Base-by-base conservation (phyloP, 2,888 invertebrate genomes). In the Callimorpha dominula region DNA sequence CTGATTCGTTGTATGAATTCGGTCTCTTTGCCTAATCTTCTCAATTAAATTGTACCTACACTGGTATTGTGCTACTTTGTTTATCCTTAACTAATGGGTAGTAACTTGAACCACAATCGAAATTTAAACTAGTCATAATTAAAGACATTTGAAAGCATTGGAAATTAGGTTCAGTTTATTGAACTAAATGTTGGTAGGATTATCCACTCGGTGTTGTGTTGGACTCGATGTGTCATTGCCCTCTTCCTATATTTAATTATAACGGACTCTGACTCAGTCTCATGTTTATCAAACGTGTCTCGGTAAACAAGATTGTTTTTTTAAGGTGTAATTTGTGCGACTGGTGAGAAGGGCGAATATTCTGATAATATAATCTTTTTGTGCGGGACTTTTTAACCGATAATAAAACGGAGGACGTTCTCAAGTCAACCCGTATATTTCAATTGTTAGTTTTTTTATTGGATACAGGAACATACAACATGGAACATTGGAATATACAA, bases 71-170 rank as follows among this genome's bases (percentile, higher is more conserved):
- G 75, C 84, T 80, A 78, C 79, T 80, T 84, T 78, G 80, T 82
- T 83, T 81, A 77, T 83, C 78, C 80, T 85, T 81, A 90, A 93
- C 92, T 92, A 89, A 85, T 89, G 2, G 31, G 31, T 31, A 88
- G 90, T 87, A 90, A 92, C 85, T 84, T 86, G 88, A 91, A 82
- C 84, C 83, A 76, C 71, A 86, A 86, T 88, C 86, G 85, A 89
- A 85, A 85, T 78, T 82, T 81, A 74, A 81, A 79, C 79, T 85
- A 81, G 77, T 76, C 79, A 9, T 49, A 84, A 84, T 81, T 81
- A 76, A 72, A 42, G 49, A 85, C 77, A 76, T 80, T 74, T 75
- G 74, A 50, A 17, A 76, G 70, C 79, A 78, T 81, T 76, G 72
- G 52, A 83, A 84, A 80, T 79, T 78, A 73, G 78, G 78, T 82